Conservation (phyloP, 2,113 vertebrate species). For the Probosciger aterrimus region DNA sequence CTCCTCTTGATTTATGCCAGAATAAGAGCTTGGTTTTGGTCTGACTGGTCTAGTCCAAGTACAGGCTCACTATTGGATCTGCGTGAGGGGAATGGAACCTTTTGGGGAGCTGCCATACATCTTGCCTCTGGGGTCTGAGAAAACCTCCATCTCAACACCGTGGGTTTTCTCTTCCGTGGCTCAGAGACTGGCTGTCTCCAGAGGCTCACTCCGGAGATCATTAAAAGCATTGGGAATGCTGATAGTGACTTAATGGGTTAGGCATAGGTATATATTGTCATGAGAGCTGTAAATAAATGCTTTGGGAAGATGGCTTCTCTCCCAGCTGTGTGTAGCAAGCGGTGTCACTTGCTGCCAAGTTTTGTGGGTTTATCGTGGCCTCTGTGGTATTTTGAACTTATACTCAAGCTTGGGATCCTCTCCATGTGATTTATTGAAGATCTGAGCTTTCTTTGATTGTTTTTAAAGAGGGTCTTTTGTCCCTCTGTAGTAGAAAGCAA, state of each 20-base stretch:
- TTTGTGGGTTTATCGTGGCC: neutral
- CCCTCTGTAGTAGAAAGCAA: neutral
- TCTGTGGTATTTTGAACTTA: neutral
- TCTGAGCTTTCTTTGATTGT: neutral
- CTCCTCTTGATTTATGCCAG: conserved; percentile 44
- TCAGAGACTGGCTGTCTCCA: neutral
- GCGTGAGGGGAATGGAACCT: neutral
- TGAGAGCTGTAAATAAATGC: neutral
- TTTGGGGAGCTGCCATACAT: neutral
- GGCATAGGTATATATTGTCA: neutral
- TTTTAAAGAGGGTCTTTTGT: neutral
- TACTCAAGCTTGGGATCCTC: neutral
- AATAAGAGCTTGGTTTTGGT: neutral
- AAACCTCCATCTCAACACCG: neutral
- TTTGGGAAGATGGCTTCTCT: neutral
- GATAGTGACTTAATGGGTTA: neutral
- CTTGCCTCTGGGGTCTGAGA: neutral
- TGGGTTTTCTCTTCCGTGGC: neutral
- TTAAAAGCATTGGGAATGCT: neutral
- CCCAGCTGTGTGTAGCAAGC: neutral
- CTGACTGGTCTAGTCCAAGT: neutral
- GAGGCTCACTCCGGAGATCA: neutral
- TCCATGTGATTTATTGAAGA: neutral
- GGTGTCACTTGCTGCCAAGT: neutral
- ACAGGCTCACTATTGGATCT: neutral